Evolutionary conservation across 2,797 vertebrate genomes (phyloP), one percentile per base, ranked within the genome.

Genomic region (Phylloscopus collybita): DNA sequence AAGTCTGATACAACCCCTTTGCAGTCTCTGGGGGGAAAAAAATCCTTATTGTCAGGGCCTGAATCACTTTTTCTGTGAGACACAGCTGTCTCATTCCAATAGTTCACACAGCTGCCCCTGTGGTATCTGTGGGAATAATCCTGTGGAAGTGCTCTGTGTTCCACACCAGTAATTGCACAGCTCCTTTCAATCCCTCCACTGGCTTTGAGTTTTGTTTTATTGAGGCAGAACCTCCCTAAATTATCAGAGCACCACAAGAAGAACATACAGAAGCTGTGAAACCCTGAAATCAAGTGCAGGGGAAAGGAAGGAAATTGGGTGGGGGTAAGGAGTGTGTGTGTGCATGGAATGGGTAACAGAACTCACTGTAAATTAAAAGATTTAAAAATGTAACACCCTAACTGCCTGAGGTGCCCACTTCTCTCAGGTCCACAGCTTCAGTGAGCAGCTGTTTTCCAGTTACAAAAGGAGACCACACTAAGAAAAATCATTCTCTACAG

Each of bases 251-350:
- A 66, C 32, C 44, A 80, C 51, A 53, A 74, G 49, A 88, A 76
- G 29, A 59, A 30, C 11, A n/a, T 11, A 50, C 23, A 29, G 21
- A 73, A 86, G 57, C 30, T 26, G 18, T 45, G 50, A 25, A 53
- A 59, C 25, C 9, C 32, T 61, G 67, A 88, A 83, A 66, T 36
- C 12, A 64, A 47, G 15, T 30, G 36, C 27, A 65, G 38, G 47
- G 29, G 10, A 23, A 64, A 67, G 47, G 25, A 75, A 61, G 7
- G 6, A 59, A 85, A 40, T 8, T 17, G 16, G 6, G 12, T 16
- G 0, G 12, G 13, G 10, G 12, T 5, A 13, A 60, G n/a, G n/a
- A 8, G 11, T 15, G 11, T 10, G 11, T 16, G 3, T 4, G 1
- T 3, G 16, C 3, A 1, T 6, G 11, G 12, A 64, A 45, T 1